Evolutionary conservation across 2,797 vertebrate genomes (phyloP).

Genomic region (Myioborus melanocephalus): DNA sequence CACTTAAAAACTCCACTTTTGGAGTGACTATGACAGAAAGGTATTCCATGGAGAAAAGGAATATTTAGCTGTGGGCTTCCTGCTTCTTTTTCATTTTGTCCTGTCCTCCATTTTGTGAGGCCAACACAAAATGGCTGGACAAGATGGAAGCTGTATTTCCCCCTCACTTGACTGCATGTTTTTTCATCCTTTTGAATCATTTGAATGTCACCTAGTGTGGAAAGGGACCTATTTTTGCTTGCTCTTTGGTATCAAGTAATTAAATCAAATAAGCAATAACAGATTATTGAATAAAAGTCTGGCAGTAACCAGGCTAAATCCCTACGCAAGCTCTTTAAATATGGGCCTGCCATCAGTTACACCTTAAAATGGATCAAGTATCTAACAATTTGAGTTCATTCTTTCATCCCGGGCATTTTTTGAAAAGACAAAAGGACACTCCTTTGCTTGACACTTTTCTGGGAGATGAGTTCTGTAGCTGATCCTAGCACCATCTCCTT

Average conservation of each 20-base stretch:
- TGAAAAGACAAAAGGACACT: background rate
- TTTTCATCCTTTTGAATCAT: background rate
- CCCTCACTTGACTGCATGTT: background rate
- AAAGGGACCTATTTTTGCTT: background rate
- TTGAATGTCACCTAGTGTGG: background rate
- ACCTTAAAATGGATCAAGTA: background rate
- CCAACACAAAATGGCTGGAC: background rate
- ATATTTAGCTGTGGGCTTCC: background rate
- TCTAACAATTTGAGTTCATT: background rate
- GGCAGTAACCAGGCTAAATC: background rate
- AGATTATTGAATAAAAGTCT: background rate
- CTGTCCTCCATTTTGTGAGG: too few species aligned
- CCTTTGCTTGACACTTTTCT: background rate
- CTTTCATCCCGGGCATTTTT: background rate
- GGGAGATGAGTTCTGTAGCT: background rate
- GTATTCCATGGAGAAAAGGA: background rate
- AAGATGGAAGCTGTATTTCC: background rate
- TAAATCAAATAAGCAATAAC: background rate
- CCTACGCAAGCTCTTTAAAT: background rate
- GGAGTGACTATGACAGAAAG: background rate
- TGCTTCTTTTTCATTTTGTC: background rate
- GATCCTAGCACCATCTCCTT: background rate
- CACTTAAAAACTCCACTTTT: background rate
- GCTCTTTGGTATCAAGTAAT: background rate
- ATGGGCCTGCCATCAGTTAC: background rate